A percentile compares a stretch with the other conserved stretches of the same genome.
phyloP scores from a whole-genome alignment of 2,797 vertebrate genomes.

The Cyclopterus lumpus region DNA sequence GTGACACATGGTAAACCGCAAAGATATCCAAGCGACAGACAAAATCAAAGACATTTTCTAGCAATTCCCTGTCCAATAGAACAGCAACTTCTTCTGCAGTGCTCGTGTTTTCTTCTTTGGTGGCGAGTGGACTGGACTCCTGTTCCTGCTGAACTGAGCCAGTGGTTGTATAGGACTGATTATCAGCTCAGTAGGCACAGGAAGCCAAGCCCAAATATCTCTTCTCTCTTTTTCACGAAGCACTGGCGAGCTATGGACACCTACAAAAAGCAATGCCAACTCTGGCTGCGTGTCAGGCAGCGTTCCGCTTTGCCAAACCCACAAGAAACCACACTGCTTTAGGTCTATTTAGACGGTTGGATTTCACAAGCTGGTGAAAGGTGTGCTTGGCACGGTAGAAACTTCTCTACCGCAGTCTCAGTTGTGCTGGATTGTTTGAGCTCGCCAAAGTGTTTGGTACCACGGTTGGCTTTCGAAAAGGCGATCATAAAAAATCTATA shows the following conservation, averaged over 20 bases:
- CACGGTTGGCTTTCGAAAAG: constrained; percentile 11
- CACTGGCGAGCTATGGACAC: constrained; percentile 7
- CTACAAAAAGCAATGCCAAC: constrained; percentile 24
- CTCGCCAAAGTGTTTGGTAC: constrained; percentile 7
- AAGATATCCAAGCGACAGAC: not conserved
- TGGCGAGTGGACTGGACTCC: constrained; percentile 92
- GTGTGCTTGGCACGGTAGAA: constrained; percentile 26
- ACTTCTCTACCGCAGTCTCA: constrained; percentile 13
- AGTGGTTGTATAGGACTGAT: constrained; percentile 97
- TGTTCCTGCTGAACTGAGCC: constrained; percentile 99
- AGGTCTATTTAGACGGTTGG: constrained; percentile 33
- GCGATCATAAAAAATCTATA: constrained; percentile 35
- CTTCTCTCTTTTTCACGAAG: constrained; percentile 26
- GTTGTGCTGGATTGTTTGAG: constrained; percentile 18
- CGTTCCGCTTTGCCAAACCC: constrained; percentile 39
- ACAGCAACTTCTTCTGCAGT: not conserved
- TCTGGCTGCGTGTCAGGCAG: constrained; percentile 37
- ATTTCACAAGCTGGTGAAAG: constrained; percentile 37
- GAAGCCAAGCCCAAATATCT: constrained; percentile 82
- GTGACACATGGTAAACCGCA: not conserved
- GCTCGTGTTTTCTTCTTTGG: constrained; percentile 14
- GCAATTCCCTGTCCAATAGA: not conserved
- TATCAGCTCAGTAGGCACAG: constrained; percentile 99
- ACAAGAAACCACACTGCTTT: constrained; percentile 17
- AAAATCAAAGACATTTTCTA: not conserved